Conservation (phyloP, 2,888 invertebrate species). For the Lasioglossum lativentre region DNA sequence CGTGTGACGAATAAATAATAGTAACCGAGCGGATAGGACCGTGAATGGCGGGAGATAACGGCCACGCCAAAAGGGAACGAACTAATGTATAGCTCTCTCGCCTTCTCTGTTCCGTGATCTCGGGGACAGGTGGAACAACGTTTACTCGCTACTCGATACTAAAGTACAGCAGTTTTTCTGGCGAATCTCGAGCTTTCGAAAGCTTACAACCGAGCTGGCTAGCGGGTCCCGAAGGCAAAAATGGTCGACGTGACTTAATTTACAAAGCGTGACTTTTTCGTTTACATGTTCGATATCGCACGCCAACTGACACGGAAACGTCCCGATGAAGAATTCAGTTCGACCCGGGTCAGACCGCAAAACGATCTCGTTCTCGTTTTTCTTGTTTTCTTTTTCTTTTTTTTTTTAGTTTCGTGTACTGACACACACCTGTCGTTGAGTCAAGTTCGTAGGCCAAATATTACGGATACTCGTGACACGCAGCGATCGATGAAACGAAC, state of each 20-base stretch:
- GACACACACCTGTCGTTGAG: slow-evolving; percentile 20
- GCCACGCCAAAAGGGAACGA: slow-evolving; percentile 22
- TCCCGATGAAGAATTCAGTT: slow-evolving; percentile 12
- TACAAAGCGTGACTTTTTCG: slow-evolving; percentile 51
- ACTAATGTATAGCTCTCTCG: background rate
- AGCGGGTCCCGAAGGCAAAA: slow-evolving; percentile 48
- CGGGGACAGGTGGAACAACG: slow-evolving; percentile 19
- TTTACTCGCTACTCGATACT: slow-evolving; percentile 9
- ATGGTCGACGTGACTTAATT: slow-evolving; percentile 43
- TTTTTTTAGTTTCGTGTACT: slow-evolving; percentile 6
- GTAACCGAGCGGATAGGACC: slow-evolving; percentile 16
- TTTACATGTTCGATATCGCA: slow-evolving; percentile 42
- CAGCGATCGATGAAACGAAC: slow-evolving; percentile 61
- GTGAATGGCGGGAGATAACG: slow-evolving; percentile 29
- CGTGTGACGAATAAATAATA: slow-evolving; percentile 35
- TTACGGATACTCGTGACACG: slow-evolving; percentile 40
- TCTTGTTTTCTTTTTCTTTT: background rate
- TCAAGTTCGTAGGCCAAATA: slow-evolving; percentile 63
- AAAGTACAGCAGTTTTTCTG: background rate
- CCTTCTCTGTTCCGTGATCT: slow-evolving; percentile 17
- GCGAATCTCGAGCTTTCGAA: slow-evolving; percentile 29
- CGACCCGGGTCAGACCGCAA: slow-evolving; percentile 10
- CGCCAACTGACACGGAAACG: slow-evolving; percentile 11
- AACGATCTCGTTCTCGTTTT: background rate
- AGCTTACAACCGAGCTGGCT: slow-evolving; percentile 18